Base-by-base conservation (phyloP, 2,888 invertebrate species). In the Lysandra coridon region DNA sequence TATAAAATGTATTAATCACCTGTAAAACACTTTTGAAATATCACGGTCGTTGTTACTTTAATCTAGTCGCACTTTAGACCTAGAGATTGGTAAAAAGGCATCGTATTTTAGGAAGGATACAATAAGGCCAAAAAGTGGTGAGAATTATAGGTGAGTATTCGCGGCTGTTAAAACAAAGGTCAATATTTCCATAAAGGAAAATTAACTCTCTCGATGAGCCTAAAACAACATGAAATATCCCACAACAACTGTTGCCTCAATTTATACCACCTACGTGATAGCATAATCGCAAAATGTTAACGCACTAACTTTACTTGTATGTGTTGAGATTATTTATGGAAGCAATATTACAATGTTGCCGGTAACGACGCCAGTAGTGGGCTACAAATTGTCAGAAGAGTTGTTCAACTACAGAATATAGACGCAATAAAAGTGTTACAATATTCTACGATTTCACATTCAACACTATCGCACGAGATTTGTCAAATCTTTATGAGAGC, bases 281-380 rank as follows among this genome's bases (percentile, higher is more conserved):
- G 5, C 69, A 37, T 69, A 69, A 69, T 69, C 33, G 33, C 69
- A 33, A 23, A 12, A 5, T 37, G 69, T 69, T 33, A 69, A 69
- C 33, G 33, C 33, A 64, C 64, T 64, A 69, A 69, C 69, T 69
- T 69, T 37, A 69, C 33, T 69, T 33, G 69, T 69, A 69, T 69
- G 69, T 69, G 69, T 33, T 17, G 69, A 69, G 69, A 69, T 69
- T 69, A 69, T 69, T 69, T 69, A 37, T 69, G 33, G 17, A 5
- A 69, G 69, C 69, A 69, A 69, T 69, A 69, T 69, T 69, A 69
- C 69, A 69, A 69, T 69, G 69, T 69, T 33, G 30, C 64, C 64
- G 14, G 69, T 69, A 69, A 69, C 69, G 33, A 69, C 33, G 12
- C 69, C 33, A 69, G 33, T 37, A 14, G 69, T 33, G 64, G 64